These are phyloP conservation scores for Artibeus lituratus DNA, from an alignment of 2,797 vertebrate genomes.

Conservation along the genomic window DNA sequence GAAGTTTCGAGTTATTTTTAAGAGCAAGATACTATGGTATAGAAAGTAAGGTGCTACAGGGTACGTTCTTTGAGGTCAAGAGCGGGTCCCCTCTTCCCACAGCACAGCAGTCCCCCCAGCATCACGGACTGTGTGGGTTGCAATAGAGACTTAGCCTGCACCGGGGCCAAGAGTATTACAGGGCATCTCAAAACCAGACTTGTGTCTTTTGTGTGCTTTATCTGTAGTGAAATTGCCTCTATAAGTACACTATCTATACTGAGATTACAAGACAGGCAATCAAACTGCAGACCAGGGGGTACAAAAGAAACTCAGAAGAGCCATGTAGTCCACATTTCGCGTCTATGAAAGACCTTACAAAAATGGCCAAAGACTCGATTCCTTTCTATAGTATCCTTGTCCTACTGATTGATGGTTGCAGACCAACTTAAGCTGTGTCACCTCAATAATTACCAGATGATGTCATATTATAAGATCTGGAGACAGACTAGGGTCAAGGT, in stretches of 20 bases:
- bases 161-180: not conserved
- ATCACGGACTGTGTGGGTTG: accelerated
- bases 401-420: not conserved
- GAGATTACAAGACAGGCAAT: not conserved
- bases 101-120: accelerated
- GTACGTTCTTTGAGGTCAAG: not conserved
- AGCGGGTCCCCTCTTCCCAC: too few species aligned
- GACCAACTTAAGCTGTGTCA: slow-evolving; percentile 20
- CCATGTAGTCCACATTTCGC: not conserved
- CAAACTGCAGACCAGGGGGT: not conserved
- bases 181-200: not conserved
- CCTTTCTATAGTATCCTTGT: not conserved
- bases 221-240: not conserved
- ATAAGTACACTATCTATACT: not conserved
- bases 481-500: slow-evolving; percentile 34
- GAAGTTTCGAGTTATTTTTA: not conserved
- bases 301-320: not conserved
- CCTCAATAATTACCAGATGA: slow-evolving; percentile 27
- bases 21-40: not conserved
- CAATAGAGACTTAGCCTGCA: not conserved
- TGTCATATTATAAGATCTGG: slow-evolving; percentile 21
- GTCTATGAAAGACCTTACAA: slow-evolving; percentile 19
- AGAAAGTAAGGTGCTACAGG: not conserved
- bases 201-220: not conserved
- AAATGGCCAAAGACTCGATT: not conserved